phyloP scores from a whole-genome alignment of 2,888 invertebrate genomes.

The Acanthococcus lagerstroemiae region DNA sequence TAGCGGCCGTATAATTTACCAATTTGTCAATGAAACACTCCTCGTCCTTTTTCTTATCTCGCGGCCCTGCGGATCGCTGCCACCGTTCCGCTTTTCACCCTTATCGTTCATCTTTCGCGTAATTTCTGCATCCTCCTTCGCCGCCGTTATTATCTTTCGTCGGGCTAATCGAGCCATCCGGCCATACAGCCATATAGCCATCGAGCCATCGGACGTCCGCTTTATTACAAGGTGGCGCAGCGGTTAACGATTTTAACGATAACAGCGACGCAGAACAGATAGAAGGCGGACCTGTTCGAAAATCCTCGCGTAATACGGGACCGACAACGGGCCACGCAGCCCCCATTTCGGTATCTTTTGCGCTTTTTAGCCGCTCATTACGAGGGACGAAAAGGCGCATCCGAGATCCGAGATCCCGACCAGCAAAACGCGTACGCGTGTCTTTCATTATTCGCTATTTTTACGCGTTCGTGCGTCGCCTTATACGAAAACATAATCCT shows the following conservation, averaged over 20 bases:
- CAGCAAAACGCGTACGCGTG: conserved; percentile 14
- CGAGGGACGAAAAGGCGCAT: background rate
- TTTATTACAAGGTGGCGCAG: conserved; percentile 24
- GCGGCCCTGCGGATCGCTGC: background rate
- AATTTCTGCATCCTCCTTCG: conserved; percentile 15
- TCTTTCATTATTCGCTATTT: conserved; percentile 20
- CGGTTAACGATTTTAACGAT: conserved; percentile 23
- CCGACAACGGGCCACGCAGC: background rate
- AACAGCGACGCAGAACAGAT: conserved; percentile 9
- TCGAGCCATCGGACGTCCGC: background rate
- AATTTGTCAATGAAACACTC: conserved; percentile 28
- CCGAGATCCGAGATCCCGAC: too few species aligned
- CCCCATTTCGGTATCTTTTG: background rate
- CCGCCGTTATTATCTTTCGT: conserved; percentile 10
- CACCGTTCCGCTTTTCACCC: conserved; percentile 10
- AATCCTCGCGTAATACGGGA: background rate
- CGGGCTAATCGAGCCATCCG: too few species aligned
- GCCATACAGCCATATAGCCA: too few species aligned
- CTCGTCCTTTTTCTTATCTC: conserved; percentile 17
- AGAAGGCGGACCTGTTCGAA: conserved; percentile 19
- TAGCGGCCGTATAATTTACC: conserved; percentile 32
- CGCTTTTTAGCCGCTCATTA: conserved; percentile 5
- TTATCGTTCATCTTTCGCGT: conserved; percentile 27
- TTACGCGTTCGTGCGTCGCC: background rate
- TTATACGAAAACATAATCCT: background rate